A percentile compares a stretch with the other conserved stretches of the same genome.
These are phyloP conservation scores for Julus scanicus DNA, from an alignment of 2,888 invertebrate species.

Conservation along the genomic window DNA sequence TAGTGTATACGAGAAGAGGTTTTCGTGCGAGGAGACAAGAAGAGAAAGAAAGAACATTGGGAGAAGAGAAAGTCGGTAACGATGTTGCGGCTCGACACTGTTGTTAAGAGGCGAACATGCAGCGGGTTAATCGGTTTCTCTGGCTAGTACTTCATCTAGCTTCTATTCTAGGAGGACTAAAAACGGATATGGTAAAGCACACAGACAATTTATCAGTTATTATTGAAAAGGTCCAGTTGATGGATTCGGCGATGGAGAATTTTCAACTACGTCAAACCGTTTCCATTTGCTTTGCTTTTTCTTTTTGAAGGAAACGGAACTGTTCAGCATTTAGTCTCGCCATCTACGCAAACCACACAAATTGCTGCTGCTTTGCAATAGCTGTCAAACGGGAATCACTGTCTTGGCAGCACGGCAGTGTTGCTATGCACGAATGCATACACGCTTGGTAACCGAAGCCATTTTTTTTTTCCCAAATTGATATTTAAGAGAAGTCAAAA, in stretches of 20 bases:
- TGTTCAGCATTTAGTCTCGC: neutral
- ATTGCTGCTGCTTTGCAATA: slow-evolving; percentile 21
- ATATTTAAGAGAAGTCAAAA: slow-evolving; percentile 39
- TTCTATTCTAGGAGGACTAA: slow-evolving; percentile 22
- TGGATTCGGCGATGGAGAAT: neutral
- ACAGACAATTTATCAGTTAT: slow-evolving; percentile 32
- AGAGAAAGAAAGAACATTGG: slow-evolving; percentile 15
- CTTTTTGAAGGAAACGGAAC: neutral
- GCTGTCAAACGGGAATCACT: neutral
- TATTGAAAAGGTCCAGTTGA: slow-evolving; percentile 21
- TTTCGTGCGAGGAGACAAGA: slow-evolving; percentile 26
- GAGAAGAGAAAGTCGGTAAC: slow-evolving; percentile 18
- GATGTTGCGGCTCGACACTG: neutral
- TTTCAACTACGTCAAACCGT: neutral
- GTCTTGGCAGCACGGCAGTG: slow-evolving; percentile 27
- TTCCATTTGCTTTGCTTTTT: neutral
- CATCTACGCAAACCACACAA: neutral
- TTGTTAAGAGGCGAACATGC: neutral
- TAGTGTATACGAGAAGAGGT: slow-evolving; percentile 35
- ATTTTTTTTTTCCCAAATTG: neutral
- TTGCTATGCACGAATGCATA: neutral
- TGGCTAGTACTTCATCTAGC: slow-evolving; percentile 32
- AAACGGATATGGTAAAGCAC: slow-evolving; percentile 36
- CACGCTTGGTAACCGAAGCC: neutral
- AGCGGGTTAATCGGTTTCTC: slow-evolving; percentile 3